phyloP scores from a whole-genome alignment of 64 coral and sea anemone species.

The Montipora sp. region DNA sequence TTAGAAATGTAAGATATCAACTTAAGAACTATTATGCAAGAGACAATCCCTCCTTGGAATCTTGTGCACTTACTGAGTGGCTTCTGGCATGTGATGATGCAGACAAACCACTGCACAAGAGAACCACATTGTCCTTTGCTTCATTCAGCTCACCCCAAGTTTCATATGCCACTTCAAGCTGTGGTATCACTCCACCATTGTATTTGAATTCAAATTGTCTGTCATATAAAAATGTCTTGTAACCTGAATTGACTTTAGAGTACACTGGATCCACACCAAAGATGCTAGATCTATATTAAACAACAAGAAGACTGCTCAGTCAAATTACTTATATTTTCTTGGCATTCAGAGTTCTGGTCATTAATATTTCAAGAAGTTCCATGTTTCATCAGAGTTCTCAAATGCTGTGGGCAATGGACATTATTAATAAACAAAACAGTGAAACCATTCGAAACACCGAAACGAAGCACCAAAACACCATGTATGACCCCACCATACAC shows the following conservation, averaged over 20 bases:
- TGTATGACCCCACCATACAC: no score
- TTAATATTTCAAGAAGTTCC: no score
- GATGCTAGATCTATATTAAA: slow-evolving; percentile 67
- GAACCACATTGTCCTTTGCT: slow-evolving; percentile 83
- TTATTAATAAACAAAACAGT: no score
- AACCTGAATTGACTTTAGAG: slow-evolving; percentile 86
- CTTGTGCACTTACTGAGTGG: slow-evolving; percentile 58
- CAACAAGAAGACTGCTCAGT: background rate
- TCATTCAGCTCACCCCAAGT: slow-evolving; percentile 94
- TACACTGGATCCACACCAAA: slow-evolving; percentile 90
- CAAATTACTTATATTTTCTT: background rate
- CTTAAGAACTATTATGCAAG: background rate
- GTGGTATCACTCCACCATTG: slow-evolving; percentile 80
- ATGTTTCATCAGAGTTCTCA: no score
- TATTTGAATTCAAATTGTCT: slow-evolving; percentile 85
- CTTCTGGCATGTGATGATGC: slow-evolving; percentile 96
- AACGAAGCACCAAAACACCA: no score
- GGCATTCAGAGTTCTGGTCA: no score
- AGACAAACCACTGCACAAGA: slow-evolving; percentile 85
- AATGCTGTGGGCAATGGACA: no score
- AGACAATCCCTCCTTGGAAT: background rate
- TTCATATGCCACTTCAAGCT: slow-evolving; percentile 84
- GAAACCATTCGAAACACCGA: no score
- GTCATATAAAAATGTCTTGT: slow-evolving; percentile 69
- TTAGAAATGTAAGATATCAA: no score